A percentile compares a stretch with the other conserved stretches of the same genome.
Evolutionary conservation across 2,113 vertebrate species (phyloP).

Genomic region (Channa argus): DNA sequence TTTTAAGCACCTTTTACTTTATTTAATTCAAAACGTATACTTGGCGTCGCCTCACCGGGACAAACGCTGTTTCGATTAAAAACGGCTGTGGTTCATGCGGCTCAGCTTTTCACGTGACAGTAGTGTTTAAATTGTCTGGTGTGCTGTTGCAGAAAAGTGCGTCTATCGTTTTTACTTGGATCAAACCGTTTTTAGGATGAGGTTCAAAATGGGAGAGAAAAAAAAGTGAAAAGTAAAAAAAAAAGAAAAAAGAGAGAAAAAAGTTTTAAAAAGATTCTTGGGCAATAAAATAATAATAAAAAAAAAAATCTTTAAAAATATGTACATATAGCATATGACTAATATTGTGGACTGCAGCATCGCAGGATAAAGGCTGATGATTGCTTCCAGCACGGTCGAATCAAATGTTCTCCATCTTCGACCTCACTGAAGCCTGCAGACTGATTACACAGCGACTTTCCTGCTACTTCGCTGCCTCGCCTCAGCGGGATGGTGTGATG

Average conservation of each 20-base stretch:
- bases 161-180: no score
- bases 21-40: constrained; percentile 15
- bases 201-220: not conserved
- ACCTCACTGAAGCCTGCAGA: not conserved
- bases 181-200: not conserved
- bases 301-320: not conserved
- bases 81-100: no score
- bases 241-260: no score
- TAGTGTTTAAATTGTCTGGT: not conserved
- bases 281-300: constrained; percentile 11
- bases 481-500: not conserved
- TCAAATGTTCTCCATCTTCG: not conserved
- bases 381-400: not conserved
- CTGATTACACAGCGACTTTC: not conserved
- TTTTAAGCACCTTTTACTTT: constrained; percentile 37
- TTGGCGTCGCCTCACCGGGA: not conserved
- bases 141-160: no score
- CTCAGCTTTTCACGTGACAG: not conserved
- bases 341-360: not conserved
- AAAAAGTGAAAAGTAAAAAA: not conserved
- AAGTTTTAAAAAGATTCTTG: constrained; percentile 6
- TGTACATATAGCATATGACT: not conserved
- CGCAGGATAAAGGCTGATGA: not conserved
- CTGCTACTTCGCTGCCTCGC: not conserved
- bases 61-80: not conserved